Percentiles rank a stretch among this genome's conserved stretches.
phyloP scores from a whole-genome alignment of 2,113 vertebrate species.

The Brienomyrus longianalis region DNA sequence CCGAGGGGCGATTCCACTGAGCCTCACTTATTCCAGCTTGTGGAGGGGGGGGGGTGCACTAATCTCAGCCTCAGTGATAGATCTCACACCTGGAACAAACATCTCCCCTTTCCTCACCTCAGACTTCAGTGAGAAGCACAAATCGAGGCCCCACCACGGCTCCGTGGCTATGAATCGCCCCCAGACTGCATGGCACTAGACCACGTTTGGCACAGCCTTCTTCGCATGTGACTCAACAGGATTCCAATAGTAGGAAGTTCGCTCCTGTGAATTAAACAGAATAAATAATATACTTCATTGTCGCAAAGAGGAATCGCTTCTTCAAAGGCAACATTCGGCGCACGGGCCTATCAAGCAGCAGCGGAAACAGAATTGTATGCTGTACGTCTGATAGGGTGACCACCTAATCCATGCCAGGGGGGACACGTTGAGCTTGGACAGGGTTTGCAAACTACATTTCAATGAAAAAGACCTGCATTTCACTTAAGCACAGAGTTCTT shows the following conservation, averaged over 20 bases:
- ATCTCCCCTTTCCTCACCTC: not conserved
- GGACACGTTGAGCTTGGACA: not conserved
- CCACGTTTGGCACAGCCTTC: not conserved
- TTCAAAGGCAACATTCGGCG: not conserved
- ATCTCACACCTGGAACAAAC: not conserved
- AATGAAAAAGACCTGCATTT: not conserved
- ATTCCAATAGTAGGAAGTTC: not conserved
- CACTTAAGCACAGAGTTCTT: not conserved
- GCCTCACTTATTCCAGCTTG: not conserved
- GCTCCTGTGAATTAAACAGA: not conserved
- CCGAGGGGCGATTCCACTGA: not conserved
- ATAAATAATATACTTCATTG: not conserved
- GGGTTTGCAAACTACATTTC: not conserved
- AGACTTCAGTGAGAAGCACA: not conserved
- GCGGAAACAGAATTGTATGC: not conserved
- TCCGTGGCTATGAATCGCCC: not conserved
- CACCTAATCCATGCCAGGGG: not conserved
- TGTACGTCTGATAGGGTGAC: not conserved
- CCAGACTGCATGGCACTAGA: not conserved
- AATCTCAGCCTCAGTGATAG: not conserved
- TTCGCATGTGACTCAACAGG: not conserved
- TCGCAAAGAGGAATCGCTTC: not conserved
- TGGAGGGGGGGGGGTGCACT: not conserved
- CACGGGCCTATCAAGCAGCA: not conserved
- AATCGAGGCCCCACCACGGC: not conserved